phyloP scores from a whole-genome alignment of 35 echinoderm and acorn worm genomes.

The Ophioderma brevispina region DNA sequence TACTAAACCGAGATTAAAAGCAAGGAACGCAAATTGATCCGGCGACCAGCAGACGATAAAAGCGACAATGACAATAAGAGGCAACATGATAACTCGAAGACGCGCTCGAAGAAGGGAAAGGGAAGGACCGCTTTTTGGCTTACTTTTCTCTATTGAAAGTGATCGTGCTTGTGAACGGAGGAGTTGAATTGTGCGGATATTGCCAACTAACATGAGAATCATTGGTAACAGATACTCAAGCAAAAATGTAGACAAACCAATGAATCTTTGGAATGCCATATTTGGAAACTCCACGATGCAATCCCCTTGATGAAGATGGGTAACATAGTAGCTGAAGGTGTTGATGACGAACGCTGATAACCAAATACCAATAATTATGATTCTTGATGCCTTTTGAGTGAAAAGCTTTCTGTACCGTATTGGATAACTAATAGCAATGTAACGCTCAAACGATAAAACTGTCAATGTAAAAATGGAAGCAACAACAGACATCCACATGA shows the following conservation, averaged over 20 bases:
- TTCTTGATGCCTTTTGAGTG: neutral
- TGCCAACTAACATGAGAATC: neutral
- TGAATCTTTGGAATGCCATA: neutral
- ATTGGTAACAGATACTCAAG: neutral
- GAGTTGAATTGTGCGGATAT: neutral
- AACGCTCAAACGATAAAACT: neutral
- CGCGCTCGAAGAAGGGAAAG: neutral
- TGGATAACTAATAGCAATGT: neutral
- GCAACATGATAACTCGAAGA: neutral
- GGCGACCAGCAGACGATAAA: neutral
- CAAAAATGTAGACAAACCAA: neutral
- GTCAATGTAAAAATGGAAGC: too few relatives aligned
- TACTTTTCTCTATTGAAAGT: neutral
- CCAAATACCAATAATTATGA: neutral
- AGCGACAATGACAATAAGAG: neutral
- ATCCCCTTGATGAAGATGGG: neutral
- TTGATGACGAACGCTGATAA: neutral
- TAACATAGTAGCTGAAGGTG: neutral
- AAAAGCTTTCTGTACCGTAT: neutral
- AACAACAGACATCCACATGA: neutral
- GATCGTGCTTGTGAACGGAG: neutral
- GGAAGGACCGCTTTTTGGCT: neutral
- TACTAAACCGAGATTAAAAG: neutral
- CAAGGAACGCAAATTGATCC: neutral
- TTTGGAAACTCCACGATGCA: neutral